Base-by-base conservation (phyloP, 2,797 vertebrate species). In the Coracias cyanogaster region DNA sequence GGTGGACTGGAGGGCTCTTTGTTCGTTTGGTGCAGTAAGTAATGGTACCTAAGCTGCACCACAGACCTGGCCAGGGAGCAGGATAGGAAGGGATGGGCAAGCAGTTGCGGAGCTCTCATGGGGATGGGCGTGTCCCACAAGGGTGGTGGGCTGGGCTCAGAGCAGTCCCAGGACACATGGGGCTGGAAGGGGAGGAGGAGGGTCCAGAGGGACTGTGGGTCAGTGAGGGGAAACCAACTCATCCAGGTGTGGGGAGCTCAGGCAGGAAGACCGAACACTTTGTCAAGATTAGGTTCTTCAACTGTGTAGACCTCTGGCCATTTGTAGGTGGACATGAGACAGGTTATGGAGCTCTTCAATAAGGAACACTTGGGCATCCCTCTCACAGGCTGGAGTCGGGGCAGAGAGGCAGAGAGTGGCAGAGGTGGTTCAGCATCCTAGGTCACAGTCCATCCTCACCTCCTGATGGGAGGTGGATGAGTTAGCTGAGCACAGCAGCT, bases 251-350 rank as follows among this genome's bases (percentile, higher is more conserved):
- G 46, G 31, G n/a, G 10, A 72, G 39, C 26, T 77, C 46, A 31
- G n/a, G 15, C 10, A 58, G 84, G 31, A 74, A 8, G 35, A 10
- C 17, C 14, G n/a, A 15, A 10, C 15, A 15, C 9, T 33, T 33
- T 64, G 45, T 14, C 5, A 76, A 45, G 15, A 35, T 43, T n/a
- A 73, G 6, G 6, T 48, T 15, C 43, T 35, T 58, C 49, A 71
- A 5, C 31, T 41, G 4, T 12, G 29, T 29, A 37, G 24, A 25
- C 2, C 52, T 57, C 31, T 52, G 70, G 26, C 10, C 43, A 67
- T 24, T 0, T 1, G 24, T 8, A 28, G 29, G 4, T 39, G 39
- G 31, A 8, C 3, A 2, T 7, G 41, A 70, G 20, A 17, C 20
- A 48, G 33, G 13, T 43, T 28, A 3, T 60, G 67, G 87, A 91